phyloP scores from a whole-genome alignment of 2,888 invertebrate species.

The Gastracanthus pulcherrimus region DNA sequence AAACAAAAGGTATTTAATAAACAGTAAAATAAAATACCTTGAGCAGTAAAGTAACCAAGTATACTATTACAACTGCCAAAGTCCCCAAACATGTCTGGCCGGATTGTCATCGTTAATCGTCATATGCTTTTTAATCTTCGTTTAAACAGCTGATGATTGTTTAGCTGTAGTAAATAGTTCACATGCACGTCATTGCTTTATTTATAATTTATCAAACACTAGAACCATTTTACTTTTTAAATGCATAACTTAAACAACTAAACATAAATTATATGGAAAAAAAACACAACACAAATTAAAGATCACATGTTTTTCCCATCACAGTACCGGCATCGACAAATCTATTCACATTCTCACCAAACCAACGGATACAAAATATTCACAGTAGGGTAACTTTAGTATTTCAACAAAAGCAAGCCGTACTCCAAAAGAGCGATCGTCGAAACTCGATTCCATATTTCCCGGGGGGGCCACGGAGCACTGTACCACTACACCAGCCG shows the following conservation, averaged over 20 bases:
- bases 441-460: neutral
- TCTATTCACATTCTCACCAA: too few species aligned
- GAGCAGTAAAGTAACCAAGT: conserved; percentile 69
- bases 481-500: too few species aligned
- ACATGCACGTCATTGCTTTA: neutral
- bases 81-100: conserved; percentile 68
- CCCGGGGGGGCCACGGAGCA: neutral
- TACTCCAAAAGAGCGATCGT: neutral
- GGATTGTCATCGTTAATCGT: conserved; percentile 54
- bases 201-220: neutral
- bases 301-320: neutral
- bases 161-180: neutral
- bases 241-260: neutral
- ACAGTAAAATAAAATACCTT: conserved; percentile 68
- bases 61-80: conserved; percentile 73
- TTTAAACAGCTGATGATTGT: conserved; percentile 32
- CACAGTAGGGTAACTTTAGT: too few species aligned
- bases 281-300: neutral
- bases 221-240: neutral
- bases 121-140: conserved; percentile 18
- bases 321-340: neutral
- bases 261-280: neutral
- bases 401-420: too few species aligned
- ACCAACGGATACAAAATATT: too few species aligned
- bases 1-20: too few species aligned